phyloP scores from a whole-genome alignment of 2,113 vertebrate species.

The Bujurquina vittata region DNA sequence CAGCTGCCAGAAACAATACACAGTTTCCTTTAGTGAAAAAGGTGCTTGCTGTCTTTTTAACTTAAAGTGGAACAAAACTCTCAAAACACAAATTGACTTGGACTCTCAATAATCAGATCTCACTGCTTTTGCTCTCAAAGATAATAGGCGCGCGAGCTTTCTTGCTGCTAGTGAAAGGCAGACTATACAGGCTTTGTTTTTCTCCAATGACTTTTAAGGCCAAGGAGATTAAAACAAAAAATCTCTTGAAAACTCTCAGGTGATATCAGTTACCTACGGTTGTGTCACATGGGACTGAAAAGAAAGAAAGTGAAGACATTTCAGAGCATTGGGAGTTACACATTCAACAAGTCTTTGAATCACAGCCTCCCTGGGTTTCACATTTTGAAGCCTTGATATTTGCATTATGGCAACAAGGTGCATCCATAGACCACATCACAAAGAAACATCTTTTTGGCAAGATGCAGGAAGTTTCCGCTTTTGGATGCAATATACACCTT shows the following conservation, averaged over 20 bases:
- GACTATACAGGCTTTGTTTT: neutral
- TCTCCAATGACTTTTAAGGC: neutral
- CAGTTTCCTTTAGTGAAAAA: neutral
- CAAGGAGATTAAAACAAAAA: neutral
- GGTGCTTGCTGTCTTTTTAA: neutral
- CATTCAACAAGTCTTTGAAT: neutral
- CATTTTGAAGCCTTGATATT: neutral
- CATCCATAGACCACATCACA: no score
- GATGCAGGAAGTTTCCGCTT: no score
- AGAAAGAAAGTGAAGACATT: neutral
- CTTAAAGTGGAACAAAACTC: constrained; percentile 1
- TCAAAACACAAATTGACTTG: neutral
- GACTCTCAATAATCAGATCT: neutral
- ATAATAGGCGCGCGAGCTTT: neutral
- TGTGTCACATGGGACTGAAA: neutral
- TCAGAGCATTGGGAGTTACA: neutral
- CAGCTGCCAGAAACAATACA: constrained; percentile 31
- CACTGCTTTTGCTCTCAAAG: neutral
- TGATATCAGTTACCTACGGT: neutral
- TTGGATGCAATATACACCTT: no score
- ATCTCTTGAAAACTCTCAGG: neutral
- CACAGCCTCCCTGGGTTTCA: neutral
- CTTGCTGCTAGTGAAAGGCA: neutral
- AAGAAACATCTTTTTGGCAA: no score
- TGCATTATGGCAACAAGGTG: neutral